A percentile compares a stretch with the other conserved stretches of the same genome.
Evolutionary conservation across 2,888 invertebrate genomes (phyloP).

Genomic region (Patella depressa): DNA sequence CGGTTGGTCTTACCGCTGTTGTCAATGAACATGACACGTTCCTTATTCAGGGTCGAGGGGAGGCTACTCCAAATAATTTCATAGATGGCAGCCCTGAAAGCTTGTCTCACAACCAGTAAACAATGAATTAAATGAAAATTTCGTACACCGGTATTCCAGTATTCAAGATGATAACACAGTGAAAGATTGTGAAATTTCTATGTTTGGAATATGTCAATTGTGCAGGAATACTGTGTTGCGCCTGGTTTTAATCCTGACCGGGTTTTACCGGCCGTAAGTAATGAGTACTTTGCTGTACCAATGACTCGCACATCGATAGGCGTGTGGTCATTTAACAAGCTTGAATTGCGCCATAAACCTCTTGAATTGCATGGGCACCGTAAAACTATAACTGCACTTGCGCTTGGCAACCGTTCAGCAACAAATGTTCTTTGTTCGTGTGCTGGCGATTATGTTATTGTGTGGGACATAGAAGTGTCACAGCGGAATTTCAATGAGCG

Average conservation of each 20-base stretch:
- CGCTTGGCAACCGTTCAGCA: constrained; percentile 46
- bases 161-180: too few species aligned
- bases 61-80: not conserved
- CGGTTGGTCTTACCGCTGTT: too few species aligned
- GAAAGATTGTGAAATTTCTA: not conserved
- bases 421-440: constrained; percentile 61
- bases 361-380: constrained; percentile 61
- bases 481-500: constrained; percentile 46
- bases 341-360: constrained; percentile 54
- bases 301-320: constrained; percentile 54
- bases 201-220: constrained; percentile 16
- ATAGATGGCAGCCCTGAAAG: not conserved
- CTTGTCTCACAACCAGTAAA: constrained; percentile 9
- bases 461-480: constrained; percentile 63
- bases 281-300: constrained; percentile 57
- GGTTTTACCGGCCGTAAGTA: constrained; percentile 42
- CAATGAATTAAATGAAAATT: not conserved
- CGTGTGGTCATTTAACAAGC: constrained; percentile 53
- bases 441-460: constrained; percentile 65
- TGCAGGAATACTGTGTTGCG: constrained; percentile 26
- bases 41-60: too few species aligned
- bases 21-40: too few species aligned
- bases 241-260: constrained; percentile 30
- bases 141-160: too few species aligned
- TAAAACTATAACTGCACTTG: constrained; percentile 52